These are phyloP conservation scores for Sebastes iracundus DNA, from an alignment of 2,797 vertebrate species.

Conservation along the genomic window DNA sequence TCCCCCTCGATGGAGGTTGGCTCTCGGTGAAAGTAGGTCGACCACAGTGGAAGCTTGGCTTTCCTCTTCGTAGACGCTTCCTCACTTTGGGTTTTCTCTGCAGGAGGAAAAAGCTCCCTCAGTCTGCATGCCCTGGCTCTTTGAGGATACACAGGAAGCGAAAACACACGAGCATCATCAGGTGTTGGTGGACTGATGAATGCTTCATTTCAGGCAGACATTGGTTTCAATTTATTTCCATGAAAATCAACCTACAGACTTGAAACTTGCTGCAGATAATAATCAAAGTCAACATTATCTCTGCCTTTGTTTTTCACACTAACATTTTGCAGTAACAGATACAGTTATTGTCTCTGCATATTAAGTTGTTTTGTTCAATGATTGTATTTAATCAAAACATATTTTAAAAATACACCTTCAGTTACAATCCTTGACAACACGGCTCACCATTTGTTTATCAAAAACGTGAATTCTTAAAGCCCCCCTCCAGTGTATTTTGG, in stretches of 20 bases:
- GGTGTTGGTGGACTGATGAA: background rate
- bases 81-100: slow-evolving; percentile 45
- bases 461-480: background rate
- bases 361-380: background rate
- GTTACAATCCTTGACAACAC: background rate
- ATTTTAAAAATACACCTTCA: background rate
- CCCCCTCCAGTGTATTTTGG: too few species aligned
- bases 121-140: background rate
- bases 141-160: background rate
- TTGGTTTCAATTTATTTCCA: background rate
- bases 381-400: background rate
- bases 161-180: background rate
- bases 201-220: background rate
- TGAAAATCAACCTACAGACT: background rate
- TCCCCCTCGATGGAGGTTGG: slow-evolving; percentile 20
- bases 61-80: slow-evolving; percentile 29
- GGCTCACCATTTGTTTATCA: background rate
- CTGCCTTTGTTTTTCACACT: background rate
- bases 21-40: slow-evolving; percentile 58
- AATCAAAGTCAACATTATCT: background rate
- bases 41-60: slow-evolving; percentile 56
- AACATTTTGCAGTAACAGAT: background rate
- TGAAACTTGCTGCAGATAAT: background rate
- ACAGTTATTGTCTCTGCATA: background rate
- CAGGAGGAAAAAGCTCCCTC: slow-evolving; percentile 31